phyloP scores from a whole-genome alignment of 2,797 vertebrate species.

The Mus minutoides region DNA sequence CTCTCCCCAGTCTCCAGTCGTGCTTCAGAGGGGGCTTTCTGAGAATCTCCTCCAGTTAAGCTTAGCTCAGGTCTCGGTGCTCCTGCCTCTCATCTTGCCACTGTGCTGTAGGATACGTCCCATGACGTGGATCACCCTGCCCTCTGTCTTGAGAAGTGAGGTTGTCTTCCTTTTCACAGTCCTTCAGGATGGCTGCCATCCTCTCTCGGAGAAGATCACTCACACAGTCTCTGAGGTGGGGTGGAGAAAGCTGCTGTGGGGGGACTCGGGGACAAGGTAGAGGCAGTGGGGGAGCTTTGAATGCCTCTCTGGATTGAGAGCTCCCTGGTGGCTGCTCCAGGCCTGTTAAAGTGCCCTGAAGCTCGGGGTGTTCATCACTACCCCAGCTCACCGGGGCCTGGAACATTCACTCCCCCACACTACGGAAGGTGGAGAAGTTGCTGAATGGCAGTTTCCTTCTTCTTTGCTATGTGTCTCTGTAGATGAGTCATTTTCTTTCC shows the following conservation, averaged over 20 bases:
- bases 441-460: background rate
- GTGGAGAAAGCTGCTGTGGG: background rate
- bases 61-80: background rate
- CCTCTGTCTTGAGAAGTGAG: background rate
- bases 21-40: background rate
- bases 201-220: background rate
- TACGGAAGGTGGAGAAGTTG: constrained; percentile 56
- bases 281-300: background rate
- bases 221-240: background rate
- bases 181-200: background rate
- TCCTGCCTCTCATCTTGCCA: background rate
- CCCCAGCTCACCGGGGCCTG: background rate
- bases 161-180: background rate
- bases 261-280: background rate
- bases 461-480: background rate
- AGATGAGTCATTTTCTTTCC: constrained; percentile 51
- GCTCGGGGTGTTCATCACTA: background rate
- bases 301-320: background rate
- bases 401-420: background rate
- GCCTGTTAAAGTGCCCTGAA: background rate
- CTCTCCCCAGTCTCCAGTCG: background rate
- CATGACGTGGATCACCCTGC: background rate
- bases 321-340: background rate
- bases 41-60: background rate
- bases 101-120: background rate